Base-by-base conservation (phyloP, 1,140 invertebrate genomes). In the Drosophila bifasciata region DNA sequence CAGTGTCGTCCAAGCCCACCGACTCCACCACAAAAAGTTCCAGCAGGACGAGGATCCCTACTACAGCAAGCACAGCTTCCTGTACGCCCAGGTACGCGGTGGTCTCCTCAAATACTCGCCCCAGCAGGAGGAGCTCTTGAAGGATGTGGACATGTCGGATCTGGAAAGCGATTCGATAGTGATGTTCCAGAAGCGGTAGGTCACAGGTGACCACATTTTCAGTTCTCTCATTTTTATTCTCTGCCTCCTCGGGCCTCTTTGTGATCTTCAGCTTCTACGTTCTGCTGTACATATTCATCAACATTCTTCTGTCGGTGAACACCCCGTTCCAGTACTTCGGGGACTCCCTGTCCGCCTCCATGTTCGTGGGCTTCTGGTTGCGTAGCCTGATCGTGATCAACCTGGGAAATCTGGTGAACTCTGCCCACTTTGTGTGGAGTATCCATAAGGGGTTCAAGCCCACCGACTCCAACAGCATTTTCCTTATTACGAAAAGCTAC, bases 31-130 rank as follows among this genome's bases (percentile, higher is more conserved):
- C 77, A 96, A 96, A 57, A 95, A 95, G 89, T 96, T 96, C 51
- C 95, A 96, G 21, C 97, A 98, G 0, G 95, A 98, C 59, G 95
- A 95, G 43, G 98, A 99, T 92, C 97, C 97, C 0, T 98, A 96
- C 89, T 96, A 98, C 90, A 95, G 96, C 64, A 95, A 94, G 3
- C 94, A 95, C 72, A 97, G 97, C 7, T 98, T 99, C 81, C 91
- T 97, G 49, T 97, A 96, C 85, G 93, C 97, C 8, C 97, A 99
- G 75, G 92, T 98, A 28, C 91, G 95, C 5, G 93, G 93, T 0
- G 93, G 97, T 36, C 76, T 95, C n/a, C 91, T 95, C 16, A 93
- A 94, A 17, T 94, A 95, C 45, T 96, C 97, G 74, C 93, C 94
- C 0, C 93, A 96, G 41, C 94, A 97, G 72, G 94, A 95, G 61